A percentile compares a stretch with the other conserved stretches of the same genome.
Evolutionary conservation across 2,888 invertebrate species (phyloP).

Genomic region (Drosophila subsilvestris): DNA sequence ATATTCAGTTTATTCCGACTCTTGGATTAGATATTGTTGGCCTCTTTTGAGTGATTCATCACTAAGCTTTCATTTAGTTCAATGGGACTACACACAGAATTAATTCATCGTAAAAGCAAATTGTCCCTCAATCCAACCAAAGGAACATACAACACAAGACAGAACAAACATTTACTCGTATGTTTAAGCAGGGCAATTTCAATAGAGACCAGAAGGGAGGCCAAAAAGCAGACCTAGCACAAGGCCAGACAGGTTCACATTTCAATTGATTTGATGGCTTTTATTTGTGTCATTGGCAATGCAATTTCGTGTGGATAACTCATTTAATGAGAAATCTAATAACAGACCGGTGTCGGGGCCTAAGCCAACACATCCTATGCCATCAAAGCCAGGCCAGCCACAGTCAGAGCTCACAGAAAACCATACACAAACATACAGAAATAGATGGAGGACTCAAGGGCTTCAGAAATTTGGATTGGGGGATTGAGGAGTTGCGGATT

Average conservation of each 20-base stretch:
- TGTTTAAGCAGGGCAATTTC: slow-evolving; percentile 61
- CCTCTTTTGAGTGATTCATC: slow-evolving; percentile 1
- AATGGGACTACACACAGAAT: slow-evolving; percentile 33
- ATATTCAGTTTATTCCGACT: neutral
- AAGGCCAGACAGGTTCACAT: slow-evolving; percentile 33
- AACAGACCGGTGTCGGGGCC: slow-evolving; percentile 33
- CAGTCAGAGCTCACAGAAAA: no score
- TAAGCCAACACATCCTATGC: slow-evolving; percentile 18
- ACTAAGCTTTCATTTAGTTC: slow-evolving; percentile 31
- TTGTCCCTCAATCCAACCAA: slow-evolving; percentile 19
- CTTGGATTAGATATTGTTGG: neutral
- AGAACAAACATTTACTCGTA: slow-evolving; percentile 2
- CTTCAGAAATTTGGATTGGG: slow-evolving; percentile 1
- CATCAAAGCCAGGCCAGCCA: slow-evolving; percentile 31
- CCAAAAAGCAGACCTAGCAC: slow-evolving; percentile 1
- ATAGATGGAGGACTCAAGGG: slow-evolving; percentile 15
- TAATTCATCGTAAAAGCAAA: slow-evolving; percentile 44
- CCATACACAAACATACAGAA: slow-evolving; percentile 3
- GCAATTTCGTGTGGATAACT: slow-evolving; percentile 63
- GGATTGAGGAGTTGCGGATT: neutral
- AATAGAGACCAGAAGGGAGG: slow-evolving; percentile 44
- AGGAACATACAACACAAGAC: slow-evolving; percentile 6
- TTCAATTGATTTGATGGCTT: slow-evolving; percentile 67
- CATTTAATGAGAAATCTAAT: slow-evolving; percentile 74
- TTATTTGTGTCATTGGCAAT: slow-evolving; percentile 47